A percentile compares a stretch with the other conserved stretches of the same genome.
These are phyloP conservation scores for Calyptomena viridis DNA, from an alignment of 2,113 vertebrate genomes.

Conservation along the genomic window DNA sequence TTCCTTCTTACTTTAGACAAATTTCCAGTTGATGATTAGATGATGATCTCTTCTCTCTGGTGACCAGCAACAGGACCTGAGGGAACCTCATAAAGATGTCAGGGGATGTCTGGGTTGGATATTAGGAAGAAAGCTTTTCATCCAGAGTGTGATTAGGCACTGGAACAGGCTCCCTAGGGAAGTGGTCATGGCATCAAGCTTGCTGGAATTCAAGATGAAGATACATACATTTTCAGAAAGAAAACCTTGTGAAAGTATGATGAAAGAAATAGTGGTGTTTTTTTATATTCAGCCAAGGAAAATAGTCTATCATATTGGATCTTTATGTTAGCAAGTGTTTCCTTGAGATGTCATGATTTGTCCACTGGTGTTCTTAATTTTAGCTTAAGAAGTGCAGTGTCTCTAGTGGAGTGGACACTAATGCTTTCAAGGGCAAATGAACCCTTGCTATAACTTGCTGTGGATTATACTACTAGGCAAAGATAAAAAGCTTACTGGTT, in stretches of 20 bases:
- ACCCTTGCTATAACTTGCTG: background rate
- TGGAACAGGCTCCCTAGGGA: background rate
- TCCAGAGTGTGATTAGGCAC: background rate
- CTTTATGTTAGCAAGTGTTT: background rate
- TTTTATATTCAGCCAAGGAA: background rate
- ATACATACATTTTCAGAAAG: background rate
- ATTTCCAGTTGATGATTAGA: background rate
- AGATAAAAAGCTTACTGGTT: background rate
- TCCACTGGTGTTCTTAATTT: background rate
- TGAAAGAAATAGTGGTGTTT: background rate
- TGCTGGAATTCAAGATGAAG: background rate
- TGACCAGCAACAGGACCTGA: fast-evolving
- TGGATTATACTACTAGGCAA: background rate
- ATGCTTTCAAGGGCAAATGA: background rate
- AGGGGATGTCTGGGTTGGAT: background rate
- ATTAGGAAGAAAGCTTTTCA: background rate
- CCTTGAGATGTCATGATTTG: background rate
- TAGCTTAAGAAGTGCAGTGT: background rate
- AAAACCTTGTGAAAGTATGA: background rate
- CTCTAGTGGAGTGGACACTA: background rate
- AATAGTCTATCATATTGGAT: background rate
- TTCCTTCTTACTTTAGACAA: background rate
- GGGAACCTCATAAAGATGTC: background rate
- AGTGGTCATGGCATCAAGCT: background rate
- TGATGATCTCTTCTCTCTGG: background rate